These are phyloP conservation scores for Morpho helenor DNA, from an alignment of 2,888 invertebrate species.

Conservation along the genomic window DNA sequence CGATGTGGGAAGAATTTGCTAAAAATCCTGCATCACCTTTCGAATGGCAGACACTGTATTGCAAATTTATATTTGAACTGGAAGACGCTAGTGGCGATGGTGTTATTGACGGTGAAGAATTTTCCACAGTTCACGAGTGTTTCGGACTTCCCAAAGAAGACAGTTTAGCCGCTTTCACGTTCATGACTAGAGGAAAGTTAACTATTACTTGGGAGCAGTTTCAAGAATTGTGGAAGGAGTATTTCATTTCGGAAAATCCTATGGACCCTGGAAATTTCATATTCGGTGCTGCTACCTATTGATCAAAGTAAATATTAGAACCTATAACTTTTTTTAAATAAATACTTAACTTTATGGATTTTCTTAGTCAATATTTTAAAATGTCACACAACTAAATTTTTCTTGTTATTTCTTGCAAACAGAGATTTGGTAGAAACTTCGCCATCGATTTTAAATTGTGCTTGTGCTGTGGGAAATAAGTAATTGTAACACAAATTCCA, in stretches of 20 bases:
- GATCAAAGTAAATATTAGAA: background rate
- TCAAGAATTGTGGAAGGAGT: slow-evolving; percentile 87
- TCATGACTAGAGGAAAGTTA: slow-evolving; percentile 84
- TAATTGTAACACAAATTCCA: no score
- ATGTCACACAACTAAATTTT: no score
- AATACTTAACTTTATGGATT: no score
- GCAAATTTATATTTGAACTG: slow-evolving; percentile 90
- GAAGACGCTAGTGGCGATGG: slow-evolving; percentile 88
- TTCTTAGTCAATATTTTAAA: no score
- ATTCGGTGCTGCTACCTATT: slow-evolving; percentile 28
- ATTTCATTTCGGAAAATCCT: slow-evolving; percentile 40
- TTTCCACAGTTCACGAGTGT: slow-evolving; percentile 83
- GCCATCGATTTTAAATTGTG: no score
- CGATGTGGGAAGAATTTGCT: slow-evolving; percentile 38
- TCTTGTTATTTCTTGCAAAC: no score
- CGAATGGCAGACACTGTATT: slow-evolving; percentile 89
- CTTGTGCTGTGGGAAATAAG: no score
- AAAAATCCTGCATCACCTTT: slow-evolving; percentile 17
- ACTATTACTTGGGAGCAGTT: slow-evolving; percentile 86
- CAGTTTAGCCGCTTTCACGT: slow-evolving; percentile 84
- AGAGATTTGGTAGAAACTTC: no score
- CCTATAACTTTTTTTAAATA: no score
- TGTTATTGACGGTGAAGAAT: slow-evolving; percentile 86
- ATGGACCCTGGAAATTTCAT: slow-evolving; percentile 31
- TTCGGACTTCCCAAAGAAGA: slow-evolving; percentile 85